phyloP scores from a whole-genome alignment of 2,888 invertebrate genomes.

The Dolichomitus sp. region DNA sequence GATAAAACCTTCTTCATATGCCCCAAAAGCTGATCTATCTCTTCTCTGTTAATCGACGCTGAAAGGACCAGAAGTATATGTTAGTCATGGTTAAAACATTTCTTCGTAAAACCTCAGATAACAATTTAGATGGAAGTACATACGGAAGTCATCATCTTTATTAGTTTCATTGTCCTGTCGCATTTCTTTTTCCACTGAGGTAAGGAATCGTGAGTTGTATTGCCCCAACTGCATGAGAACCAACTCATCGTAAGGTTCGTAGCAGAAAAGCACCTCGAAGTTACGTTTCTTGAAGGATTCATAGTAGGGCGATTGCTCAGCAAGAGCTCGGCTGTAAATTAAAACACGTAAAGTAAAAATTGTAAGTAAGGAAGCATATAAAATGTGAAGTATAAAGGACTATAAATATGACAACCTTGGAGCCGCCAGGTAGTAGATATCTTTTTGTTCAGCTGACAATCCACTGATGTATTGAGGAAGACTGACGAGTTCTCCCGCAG shows the following conservation, averaged over 20 bases:
- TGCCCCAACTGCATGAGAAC: constrained; percentile 96
- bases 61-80: constrained; percentile 62
- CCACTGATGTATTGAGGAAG: constrained; percentile 93
- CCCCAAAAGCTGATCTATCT: constrained; percentile 92
- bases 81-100: constrained; percentile 21
- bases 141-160: constrained; percentile 89
- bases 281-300: constrained; percentile 96
- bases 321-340: constrained; percentile 93
- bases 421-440: constrained; percentile 97
- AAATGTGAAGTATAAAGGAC: neutral
- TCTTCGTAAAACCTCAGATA: neutral
- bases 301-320: constrained; percentile 97
- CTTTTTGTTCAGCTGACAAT: constrained; percentile 93
- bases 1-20: constrained; percentile 94
- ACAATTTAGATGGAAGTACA: constrained; percentile 41
- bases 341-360: neutral
- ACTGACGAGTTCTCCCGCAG: constrained; percentile 91
- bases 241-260: constrained; percentile 98
- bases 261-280: constrained; percentile 97
- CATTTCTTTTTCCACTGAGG: constrained; percentile 98
- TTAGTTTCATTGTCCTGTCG: constrained; percentile 90
- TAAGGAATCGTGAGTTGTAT: constrained; percentile 92
- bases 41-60: constrained; percentile 91
- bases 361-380: neutral
- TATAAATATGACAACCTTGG: constrained; percentile 90